A percentile compares a stretch with the other conserved stretches of the same genome.
Evolutionary conservation across 2,113 vertebrate genomes (phyloP).

Genomic region (Poecilia latipinna): DNA sequence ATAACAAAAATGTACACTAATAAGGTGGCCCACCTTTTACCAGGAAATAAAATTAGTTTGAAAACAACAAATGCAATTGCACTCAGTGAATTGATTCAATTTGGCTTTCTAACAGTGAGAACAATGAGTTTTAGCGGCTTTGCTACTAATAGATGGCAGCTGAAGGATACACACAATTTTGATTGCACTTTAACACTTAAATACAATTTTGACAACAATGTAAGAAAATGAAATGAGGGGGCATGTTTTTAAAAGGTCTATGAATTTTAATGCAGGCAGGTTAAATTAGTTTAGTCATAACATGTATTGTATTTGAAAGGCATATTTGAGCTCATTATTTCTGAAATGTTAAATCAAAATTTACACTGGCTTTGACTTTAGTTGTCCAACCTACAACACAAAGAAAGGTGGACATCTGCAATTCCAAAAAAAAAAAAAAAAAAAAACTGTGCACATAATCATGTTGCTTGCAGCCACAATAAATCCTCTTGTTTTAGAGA

Average conservation of each 20-base stretch:
- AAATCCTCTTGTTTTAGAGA: conserved; percentile 59
- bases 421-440: conserved; percentile 39
- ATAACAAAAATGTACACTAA: not conserved
- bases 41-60: not conserved
- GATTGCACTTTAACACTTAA: conserved; percentile 41
- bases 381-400: conserved; percentile 33
- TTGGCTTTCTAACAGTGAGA: conserved; percentile 8
- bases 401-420: conserved; percentile 26
- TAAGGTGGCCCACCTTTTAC: conserved; percentile 1
- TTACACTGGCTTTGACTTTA: conserved; percentile 24
- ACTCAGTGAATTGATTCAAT: not conserved
- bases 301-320: conserved; percentile 52
- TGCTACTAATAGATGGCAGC: conserved; percentile 27
- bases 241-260: conserved; percentile 35
- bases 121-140: conserved; percentile 4
- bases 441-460: conserved; percentile 41
- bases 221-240: conserved; percentile 44
- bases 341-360: conserved; percentile 42
- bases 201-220: conserved; percentile 56
- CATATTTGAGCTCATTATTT: conserved; percentile 53
- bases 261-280: conserved; percentile 38
- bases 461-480: conserved; percentile 60
- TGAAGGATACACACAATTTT: conserved; percentile 29
- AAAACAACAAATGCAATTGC: not conserved
- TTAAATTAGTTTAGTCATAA: conserved; percentile 46